Base-by-base conservation (phyloP, 1,140 invertebrate species). In the Dolichoris vasculosae region DNA sequence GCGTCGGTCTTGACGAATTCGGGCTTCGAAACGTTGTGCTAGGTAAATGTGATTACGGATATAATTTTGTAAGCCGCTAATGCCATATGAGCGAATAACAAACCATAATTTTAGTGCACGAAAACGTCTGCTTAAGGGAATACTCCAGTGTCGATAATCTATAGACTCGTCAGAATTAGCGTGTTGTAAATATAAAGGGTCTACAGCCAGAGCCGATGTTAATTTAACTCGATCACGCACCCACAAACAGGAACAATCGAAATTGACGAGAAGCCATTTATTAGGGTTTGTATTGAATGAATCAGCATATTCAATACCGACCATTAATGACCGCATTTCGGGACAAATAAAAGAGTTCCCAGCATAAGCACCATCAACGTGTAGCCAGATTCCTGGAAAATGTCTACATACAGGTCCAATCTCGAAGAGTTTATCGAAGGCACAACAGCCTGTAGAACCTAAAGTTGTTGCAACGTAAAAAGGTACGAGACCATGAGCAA, bases 201-300 rank as follows among this genome's bases (percentile, higher is more conserved):
- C 97, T 0, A 99, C 99, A 15, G 98, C 97, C 83, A 99, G 93
- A 0, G 99, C 98, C 81, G 97, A 97, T 6, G 98, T 99, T 69
- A 99, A 93, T 87, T 97, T 96, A 86, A 98, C 96, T 83, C 97
- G 94, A 91, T 98, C 97, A 83, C 95, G 95, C 0, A 99, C 97
- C 98, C 98, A 99, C 89, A 98, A 93, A 67, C 96, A 96, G 0
- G 98, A 98, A 89, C 97, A 98, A 90, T 99, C 98, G 88, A 98
- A 98, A 90, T 97, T 97, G 0, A 97, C 96, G 32, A 99, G 92
- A 89, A 99, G 94, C 96, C 97, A 98, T 92, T 99, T 99, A 91
- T 98, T 98, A 0, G 98, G 97, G 92, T 99, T 99, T 1, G 97
- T 97, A 89, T 98, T 98, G 90, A 99, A 97, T 0, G 97, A 98